These are phyloP conservation scores for Danio rerio DNA, from an alignment of 2,113 vertebrate species.

Conservation along the genomic window DNA sequence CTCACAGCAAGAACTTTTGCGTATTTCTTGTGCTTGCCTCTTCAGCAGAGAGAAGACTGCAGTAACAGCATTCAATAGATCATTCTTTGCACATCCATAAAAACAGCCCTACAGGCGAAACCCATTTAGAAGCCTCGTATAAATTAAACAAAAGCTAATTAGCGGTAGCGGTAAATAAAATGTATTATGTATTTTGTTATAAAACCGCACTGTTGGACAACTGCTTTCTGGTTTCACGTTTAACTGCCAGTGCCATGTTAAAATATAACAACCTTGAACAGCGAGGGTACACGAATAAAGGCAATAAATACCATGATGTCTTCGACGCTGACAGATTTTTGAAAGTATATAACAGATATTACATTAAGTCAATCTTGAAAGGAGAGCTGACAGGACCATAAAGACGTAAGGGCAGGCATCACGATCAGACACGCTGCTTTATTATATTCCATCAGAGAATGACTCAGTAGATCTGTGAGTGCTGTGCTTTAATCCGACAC, in stretches of 20 bases:
- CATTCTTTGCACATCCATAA: slow-evolving; percentile 28
- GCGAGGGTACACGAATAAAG: slow-evolving; percentile 9
- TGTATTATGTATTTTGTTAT: slow-evolving; percentile 12
- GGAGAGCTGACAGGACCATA: slow-evolving; percentile 36
- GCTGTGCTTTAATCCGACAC: slow-evolving; percentile 21
- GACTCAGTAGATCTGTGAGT: slow-evolving; percentile 23
- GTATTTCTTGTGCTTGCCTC: slow-evolving; percentile 6
- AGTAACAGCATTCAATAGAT: slow-evolving; percentile 44
- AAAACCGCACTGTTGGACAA: slow-evolving; percentile 8
- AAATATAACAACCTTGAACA: slow-evolving; percentile 14
- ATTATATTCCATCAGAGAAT: slow-evolving; percentile 32
- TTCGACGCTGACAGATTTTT: slow-evolving; percentile 24
- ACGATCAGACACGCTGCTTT: slow-evolving; percentile 5
- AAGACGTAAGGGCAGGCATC: slow-evolving; percentile 12
- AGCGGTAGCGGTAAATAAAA: slow-evolving; percentile 21
- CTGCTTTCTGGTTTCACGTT: not conserved
- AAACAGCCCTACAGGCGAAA: slow-evolving; percentile 21
- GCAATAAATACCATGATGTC: slow-evolving; percentile 12
- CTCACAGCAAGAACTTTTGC: slow-evolving; percentile 12
- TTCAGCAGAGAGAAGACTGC: slow-evolving; percentile 24
- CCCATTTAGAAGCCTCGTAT: slow-evolving; percentile 13
- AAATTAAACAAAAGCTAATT: slow-evolving; percentile 39
- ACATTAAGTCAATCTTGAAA: slow-evolving; percentile 33
- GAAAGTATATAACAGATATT: slow-evolving; percentile 25
- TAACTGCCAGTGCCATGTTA: not conserved